Evolutionary conservation across 1,140 invertebrate species (phyloP).

Genomic region (Pseudomyrmex concolor): DNA sequence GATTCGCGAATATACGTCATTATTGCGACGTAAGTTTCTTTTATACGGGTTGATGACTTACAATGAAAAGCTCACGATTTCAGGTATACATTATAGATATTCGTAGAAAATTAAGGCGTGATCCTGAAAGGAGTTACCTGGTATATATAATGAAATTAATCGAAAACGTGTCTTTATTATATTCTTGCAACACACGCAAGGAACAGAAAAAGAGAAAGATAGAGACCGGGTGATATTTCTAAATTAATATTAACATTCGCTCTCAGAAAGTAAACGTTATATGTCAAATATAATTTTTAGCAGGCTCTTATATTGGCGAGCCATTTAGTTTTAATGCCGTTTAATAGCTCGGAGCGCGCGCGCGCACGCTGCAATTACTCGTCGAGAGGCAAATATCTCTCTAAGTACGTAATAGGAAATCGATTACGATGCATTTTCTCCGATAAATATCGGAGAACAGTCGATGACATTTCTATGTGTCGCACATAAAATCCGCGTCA

Average conservation of each 20-base stretch:
- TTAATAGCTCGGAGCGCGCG: conserved; percentile 44
- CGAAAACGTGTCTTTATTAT: neutral
- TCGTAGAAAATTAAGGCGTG: neutral
- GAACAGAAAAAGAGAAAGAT: too few species aligned
- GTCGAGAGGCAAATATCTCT: conserved; percentile 26
- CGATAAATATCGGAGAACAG: conserved; percentile 9
- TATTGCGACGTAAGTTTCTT: neutral
- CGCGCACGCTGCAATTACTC: conserved; percentile 17
- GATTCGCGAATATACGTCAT: neutral
- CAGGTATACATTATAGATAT: neutral
- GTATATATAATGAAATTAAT: neutral
- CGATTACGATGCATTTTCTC: conserved; percentile 56
- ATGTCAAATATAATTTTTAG: conserved; percentile 55
- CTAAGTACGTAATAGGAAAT: conserved; percentile 44
- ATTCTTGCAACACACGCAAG: conserved; percentile 4
- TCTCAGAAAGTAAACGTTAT: conserved; percentile 16
- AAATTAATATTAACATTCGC: conserved; percentile 30
- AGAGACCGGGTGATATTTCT: conserved; percentile 31
- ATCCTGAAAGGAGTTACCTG: neutral
- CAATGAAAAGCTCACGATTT: conserved; percentile 23
- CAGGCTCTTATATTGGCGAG: conserved; percentile 3
- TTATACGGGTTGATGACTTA: neutral
- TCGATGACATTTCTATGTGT: conserved; percentile 9
- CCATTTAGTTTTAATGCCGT: conserved; percentile 45
- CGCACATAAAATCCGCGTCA: neutral